phyloP scores from a whole-genome alignment of 1,140 invertebrate genomes.

The Bombus consobrinus region DNA sequence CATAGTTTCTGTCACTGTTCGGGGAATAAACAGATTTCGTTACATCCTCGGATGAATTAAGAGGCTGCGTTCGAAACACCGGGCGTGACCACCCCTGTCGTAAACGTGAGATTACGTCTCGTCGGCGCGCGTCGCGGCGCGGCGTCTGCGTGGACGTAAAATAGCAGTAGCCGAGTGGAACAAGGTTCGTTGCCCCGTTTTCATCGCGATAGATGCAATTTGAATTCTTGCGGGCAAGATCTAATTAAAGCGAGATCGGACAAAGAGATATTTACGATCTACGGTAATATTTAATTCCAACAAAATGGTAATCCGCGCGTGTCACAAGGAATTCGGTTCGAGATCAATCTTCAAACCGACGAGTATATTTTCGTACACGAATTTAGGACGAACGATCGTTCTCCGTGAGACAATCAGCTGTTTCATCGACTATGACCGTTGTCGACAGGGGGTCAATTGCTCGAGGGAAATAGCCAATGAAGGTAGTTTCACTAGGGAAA shows the following conservation, averaged over 20 bases:
- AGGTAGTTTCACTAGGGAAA: conserved; percentile 48
- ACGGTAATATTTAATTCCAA: background rate
- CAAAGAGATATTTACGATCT: too few species aligned
- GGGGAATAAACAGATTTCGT: background rate
- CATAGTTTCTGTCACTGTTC: background rate
- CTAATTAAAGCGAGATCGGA: too few species aligned
- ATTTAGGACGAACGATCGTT: background rate
- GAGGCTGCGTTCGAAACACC: background rate
- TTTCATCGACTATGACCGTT: background rate
- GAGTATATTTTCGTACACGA: background rate
- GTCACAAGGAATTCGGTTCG: background rate
- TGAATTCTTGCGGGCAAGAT: conserved; percentile 12
- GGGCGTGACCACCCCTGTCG: conserved; percentile 21
- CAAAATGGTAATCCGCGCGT: background rate
- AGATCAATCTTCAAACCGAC: background rate
- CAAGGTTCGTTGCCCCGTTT: conserved; percentile 61
- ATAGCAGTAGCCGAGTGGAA: conserved; percentile 44
- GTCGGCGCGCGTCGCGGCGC: background rate
- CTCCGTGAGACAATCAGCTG: background rate
- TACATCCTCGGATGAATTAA: background rate
- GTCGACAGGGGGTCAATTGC: conserved; percentile 59
- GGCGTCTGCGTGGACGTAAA: conserved; percentile 32
- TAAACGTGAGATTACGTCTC: conserved; percentile 24
- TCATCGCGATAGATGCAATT: conserved; percentile 62
- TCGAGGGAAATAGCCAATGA: conserved; percentile 69